Evolutionary conservation across 2,797 vertebrate genomes (phyloP).

Genomic region (Periophthalmus magnuspinnatus): DNA sequence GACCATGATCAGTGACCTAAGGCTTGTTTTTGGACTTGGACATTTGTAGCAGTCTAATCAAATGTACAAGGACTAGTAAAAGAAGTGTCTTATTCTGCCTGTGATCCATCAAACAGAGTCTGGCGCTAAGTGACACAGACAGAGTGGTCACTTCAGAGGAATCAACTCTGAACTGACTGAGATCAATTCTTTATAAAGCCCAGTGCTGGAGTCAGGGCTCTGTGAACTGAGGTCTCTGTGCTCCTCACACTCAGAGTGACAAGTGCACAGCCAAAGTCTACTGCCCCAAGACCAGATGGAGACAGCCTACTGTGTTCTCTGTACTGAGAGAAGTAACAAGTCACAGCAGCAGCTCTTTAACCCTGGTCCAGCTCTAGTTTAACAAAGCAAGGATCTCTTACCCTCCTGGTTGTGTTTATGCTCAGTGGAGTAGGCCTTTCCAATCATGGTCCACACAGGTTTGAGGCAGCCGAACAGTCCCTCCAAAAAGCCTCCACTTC

Average conservation of each 20-base stretch:
- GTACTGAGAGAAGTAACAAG: background rate
- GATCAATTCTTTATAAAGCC: slow-evolving; percentile 73
- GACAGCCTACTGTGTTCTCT: slow-evolving; percentile 6
- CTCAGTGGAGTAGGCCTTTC: slow-evolving; percentile 94
- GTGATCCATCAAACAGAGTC: slow-evolving; percentile 46
- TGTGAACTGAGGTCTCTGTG: slow-evolving; percentile 49
- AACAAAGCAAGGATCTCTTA: slow-evolving; percentile 50
- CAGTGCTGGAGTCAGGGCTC: slow-evolving; percentile 53
- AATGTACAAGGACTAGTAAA: slow-evolving; percentile 25
- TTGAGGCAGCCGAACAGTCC: slow-evolving; percentile 94
- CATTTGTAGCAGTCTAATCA: slow-evolving; percentile 9
- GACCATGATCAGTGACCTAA: background rate
- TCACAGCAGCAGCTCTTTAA: slow-evolving; percentile 4
- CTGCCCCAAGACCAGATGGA: slow-evolving; percentile 13
- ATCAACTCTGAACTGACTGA: slow-evolving; percentile 47
- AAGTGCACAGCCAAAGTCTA: slow-evolving; percentile 11
- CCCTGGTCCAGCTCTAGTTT: background rate
- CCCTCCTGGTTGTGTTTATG: slow-evolving; percentile 93
- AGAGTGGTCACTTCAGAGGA: slow-evolving; percentile 53
- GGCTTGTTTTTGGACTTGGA: background rate
- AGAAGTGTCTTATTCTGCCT: slow-evolving; percentile 40
- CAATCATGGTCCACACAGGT: slow-evolving; percentile 97
- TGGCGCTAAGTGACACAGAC: slow-evolving; percentile 46
- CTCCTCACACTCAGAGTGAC: slow-evolving; percentile 27
- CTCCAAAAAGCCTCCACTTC: slow-evolving; percentile 89